Evolutionary conservation across 2,113 vertebrate species (phyloP).

Genomic region (Orycteropus afer): DNA sequence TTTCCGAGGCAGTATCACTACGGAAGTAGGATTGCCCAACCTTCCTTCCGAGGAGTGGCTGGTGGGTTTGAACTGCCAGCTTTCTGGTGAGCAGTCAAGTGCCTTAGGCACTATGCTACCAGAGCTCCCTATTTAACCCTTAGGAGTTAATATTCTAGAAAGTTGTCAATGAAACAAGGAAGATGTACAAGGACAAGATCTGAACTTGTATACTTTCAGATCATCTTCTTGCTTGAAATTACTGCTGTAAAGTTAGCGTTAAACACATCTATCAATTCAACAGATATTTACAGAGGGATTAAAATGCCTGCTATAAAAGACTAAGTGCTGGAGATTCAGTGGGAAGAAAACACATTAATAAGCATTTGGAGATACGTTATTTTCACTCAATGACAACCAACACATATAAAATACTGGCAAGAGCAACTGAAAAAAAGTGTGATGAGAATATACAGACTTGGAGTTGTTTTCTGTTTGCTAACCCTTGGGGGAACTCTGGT

Average conservation of each 20-base stretch:
- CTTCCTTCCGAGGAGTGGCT: no score
- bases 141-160: slow-evolving; percentile 13
- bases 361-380: not conserved
- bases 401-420: slow-evolving; percentile 1
- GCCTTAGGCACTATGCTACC: no score
- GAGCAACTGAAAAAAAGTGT: not conserved
- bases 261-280: not conserved
- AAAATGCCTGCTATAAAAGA: not conserved
- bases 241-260: not conserved
- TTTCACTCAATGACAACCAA: slow-evolving; percentile 36
- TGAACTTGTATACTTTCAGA: not conserved
- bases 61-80: no score
- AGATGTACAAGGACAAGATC: not conserved
- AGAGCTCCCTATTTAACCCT: slow-evolving; percentile 62
- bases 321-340: not conserved
- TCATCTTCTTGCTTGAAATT: not conserved
- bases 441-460: not conserved
- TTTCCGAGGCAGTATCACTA: no score
- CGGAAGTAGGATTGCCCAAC: no score
- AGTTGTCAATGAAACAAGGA: not conserved
- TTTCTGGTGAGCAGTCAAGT: no score
- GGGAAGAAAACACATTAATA: not conserved
- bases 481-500: no score
- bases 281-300: not conserved
- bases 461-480: slow-evolving; percentile 34